These are phyloP conservation scores for Etheostoma perlongum DNA, from an alignment of 2,797 vertebrate species.

Conservation along the genomic window DNA sequence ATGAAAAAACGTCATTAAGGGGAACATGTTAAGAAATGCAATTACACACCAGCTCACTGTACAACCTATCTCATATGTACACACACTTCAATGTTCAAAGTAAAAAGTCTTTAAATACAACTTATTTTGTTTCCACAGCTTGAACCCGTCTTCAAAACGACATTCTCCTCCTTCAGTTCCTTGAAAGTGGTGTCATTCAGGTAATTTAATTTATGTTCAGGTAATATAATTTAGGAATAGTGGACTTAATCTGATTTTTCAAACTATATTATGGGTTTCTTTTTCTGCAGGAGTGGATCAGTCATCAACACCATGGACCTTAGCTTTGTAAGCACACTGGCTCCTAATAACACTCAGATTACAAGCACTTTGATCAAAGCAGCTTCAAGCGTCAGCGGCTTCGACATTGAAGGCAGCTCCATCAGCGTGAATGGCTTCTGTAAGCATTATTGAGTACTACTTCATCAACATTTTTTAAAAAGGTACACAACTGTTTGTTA, in stretches of 20 bases:
- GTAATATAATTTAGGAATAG: no score
- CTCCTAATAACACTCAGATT: conserved; percentile 39
- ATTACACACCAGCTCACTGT: no score
- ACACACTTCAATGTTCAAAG: no score
- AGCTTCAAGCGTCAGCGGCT: conserved; percentile 20
- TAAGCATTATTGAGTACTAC: no score
- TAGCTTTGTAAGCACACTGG: conserved; percentile 3
- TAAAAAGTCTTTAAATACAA: no score
- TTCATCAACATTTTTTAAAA: background rate
- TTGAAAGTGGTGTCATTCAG: conserved; percentile 43
- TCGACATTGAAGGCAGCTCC: conserved; percentile 51
- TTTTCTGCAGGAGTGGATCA: conserved; percentile 24
- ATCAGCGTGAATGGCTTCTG: no score
- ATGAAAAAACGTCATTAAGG: no score
- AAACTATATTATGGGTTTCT: background rate
- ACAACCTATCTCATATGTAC: no score
- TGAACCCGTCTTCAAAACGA: background rate
- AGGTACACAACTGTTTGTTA: no score
- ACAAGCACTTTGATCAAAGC: conserved; percentile 5
- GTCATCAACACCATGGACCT: conserved; percentile 9
- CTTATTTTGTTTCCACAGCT: conserved; percentile 1
- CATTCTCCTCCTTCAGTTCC: conserved; percentile 42
- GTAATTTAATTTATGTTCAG: conserved; percentile 21
- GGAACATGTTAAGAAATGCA: no score
- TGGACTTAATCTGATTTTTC: background rate